A percentile compares a stretch with the other conserved stretches of the same genome.
Evolutionary conservation across 2,113 vertebrate species (phyloP).

Genomic region (Esox niger): DNA sequence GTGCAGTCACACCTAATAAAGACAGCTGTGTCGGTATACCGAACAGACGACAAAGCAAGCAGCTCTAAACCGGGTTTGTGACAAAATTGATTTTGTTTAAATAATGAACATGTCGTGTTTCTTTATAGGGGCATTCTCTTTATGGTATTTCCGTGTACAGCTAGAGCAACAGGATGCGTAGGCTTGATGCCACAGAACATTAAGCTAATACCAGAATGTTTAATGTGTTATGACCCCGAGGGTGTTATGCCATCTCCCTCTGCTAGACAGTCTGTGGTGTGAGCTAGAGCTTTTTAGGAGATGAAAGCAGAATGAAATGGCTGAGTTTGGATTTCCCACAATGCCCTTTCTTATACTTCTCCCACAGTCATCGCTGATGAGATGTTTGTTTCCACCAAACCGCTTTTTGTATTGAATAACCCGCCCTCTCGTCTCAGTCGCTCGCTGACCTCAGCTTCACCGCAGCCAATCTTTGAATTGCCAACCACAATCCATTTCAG

Average conservation of each 20-base stretch:
- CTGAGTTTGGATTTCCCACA: not conserved
- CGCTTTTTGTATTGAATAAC: too few relatives aligned
- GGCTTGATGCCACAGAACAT: not conserved
- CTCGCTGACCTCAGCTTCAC: too few relatives aligned
- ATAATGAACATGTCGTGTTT: too few relatives aligned
- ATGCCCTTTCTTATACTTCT: not conserved
- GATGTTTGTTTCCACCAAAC: too few relatives aligned
- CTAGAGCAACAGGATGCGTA: not conserved
- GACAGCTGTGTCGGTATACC: too few relatives aligned
- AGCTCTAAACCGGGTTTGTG: too few relatives aligned
- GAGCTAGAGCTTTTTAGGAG: not conserved
- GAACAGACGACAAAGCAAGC: too few relatives aligned
- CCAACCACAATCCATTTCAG: slow-evolving; percentile 18
- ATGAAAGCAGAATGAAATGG: not conserved
- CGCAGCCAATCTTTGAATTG: not conserved
- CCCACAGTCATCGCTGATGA: not conserved
- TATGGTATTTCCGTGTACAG: too few relatives aligned
- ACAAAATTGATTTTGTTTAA: too few relatives aligned
- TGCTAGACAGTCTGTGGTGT: not conserved
- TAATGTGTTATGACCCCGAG: not conserved
- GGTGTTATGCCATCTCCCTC: not conserved
- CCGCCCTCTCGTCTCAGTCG: too few relatives aligned
- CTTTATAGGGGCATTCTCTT: too few relatives aligned
- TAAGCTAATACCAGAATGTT: not conserved
- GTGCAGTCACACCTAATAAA: too few relatives aligned